Evolutionary conservation across 2,888 invertebrate species (phyloP).

Genomic region (Pseudanteris insignis): DNA sequence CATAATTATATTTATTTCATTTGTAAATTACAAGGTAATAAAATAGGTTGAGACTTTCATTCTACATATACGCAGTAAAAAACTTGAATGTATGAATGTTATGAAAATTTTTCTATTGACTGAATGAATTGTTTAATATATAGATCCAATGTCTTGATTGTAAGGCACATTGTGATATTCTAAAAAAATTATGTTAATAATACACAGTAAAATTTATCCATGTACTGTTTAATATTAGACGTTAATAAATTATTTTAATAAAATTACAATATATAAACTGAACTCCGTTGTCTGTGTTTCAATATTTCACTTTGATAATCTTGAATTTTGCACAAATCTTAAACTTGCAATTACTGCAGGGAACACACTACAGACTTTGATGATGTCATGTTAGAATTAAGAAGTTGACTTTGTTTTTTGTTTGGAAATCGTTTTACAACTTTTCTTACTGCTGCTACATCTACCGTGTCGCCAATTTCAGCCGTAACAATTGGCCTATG

Average conservation of each 20-base stretch:
- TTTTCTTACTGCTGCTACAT: conserved; percentile 54
- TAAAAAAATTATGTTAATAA: conserved; percentile 10
- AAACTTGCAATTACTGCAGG: conserved; percentile 70
- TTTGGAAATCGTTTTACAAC: conserved; percentile 59
- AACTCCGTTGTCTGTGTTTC: conserved; percentile 3
- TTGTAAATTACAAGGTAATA: no score
- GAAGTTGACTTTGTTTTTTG: conserved; percentile 53
- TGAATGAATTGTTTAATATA: no score
- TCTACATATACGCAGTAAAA: no score
- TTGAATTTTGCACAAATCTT: no score
- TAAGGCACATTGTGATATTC: conserved; percentile 23
- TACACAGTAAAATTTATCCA: no score
- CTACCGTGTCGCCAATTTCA: conserved; percentile 69
- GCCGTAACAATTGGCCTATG: conserved; percentile 75
- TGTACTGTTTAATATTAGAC: no score
- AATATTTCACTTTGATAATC: conserved; percentile 6
- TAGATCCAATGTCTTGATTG: conserved; percentile 11
- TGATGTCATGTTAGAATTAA: conserved; percentile 51
- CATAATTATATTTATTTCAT: no score
- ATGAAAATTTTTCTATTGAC: conserved; percentile 5
- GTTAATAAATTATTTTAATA: not conserved
- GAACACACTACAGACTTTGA: conserved; percentile 69
- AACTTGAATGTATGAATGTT: not conserved
- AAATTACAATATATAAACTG: conserved; percentile 9
- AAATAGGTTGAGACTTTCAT: no score